These are phyloP conservation scores for Gambusia holbrooki DNA, from an alignment of 2,113 vertebrate species.

Conservation along the genomic window DNA sequence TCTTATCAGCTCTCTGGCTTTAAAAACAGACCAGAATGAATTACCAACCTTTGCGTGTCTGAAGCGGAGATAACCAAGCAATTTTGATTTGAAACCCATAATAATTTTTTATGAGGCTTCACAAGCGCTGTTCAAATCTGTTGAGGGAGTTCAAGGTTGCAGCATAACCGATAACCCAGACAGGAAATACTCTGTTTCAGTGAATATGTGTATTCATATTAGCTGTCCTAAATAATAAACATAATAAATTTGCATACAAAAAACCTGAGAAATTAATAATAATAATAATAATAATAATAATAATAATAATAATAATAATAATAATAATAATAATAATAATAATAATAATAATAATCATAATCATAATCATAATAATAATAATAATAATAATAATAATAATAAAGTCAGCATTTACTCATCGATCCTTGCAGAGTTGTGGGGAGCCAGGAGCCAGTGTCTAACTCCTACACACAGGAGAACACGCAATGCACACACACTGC, in stretches of 20 bases:
- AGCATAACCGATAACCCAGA: conserved; percentile 37
- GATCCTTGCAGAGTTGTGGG: too few species aligned
- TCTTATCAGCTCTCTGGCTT: conserved; percentile 59
- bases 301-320: too few species aligned
- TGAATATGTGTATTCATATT: background rate
- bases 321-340: too few species aligned
- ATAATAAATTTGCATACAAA: background rate
- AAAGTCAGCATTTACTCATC: too few species aligned
- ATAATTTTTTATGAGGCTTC: conserved; percentile 47
- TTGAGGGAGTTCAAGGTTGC: conserved; percentile 11
- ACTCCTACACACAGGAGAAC: too few species aligned
- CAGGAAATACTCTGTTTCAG: background rate
- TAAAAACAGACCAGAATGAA: conserved; percentile 42
- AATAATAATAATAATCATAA: too few species aligned
- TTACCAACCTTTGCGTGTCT: conserved; percentile 38
- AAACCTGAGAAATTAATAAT: background rate
- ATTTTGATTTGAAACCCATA: conserved; percentile 52
- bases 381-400: too few species aligned
- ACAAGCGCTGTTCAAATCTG: conserved; percentile 13
- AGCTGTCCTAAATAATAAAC: background rate
- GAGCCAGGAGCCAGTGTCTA: too few species aligned
- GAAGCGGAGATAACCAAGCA: conserved; percentile 42
- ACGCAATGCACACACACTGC: too few species aligned
- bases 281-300: too few species aligned
- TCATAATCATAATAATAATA: too few species aligned